phyloP scores from a whole-genome alignment of 2,797 vertebrate species.

The Myiotriccus ornatus region DNA sequence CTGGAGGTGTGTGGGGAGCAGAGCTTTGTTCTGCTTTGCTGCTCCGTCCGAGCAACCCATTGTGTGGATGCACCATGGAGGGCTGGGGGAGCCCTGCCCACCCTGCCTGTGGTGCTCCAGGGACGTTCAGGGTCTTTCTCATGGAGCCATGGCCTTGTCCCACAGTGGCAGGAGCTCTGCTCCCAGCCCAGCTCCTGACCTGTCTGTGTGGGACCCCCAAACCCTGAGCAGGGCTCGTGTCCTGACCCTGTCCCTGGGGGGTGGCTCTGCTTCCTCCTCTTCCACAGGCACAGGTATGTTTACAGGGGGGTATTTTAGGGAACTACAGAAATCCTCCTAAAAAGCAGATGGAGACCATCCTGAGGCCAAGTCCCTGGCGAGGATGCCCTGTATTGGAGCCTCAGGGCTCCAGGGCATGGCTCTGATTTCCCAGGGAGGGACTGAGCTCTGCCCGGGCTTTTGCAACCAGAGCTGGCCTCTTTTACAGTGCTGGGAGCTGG shows the following conservation, averaged over 20 bases:
- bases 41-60: fast-evolving
- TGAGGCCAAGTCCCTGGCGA: neutral
- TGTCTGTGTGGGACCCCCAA: neutral
- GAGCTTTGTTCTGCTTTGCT: neutral
- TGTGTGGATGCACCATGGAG: fast-evolving
- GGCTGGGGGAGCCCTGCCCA: neutral
- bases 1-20: neutral
- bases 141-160: fast-evolving
- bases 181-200: neutral
- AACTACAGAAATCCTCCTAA: neutral
- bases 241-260: neutral
- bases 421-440: neutral
- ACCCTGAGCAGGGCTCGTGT: neutral
- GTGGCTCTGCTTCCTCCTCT: neutral
- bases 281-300: neutral
- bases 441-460: neutral
- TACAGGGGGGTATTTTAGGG: fast-evolving
- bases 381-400: neutral
- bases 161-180: neutral
- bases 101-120: neutral
- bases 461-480: neutral
- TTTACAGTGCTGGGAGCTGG: neutral
- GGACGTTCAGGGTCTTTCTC: neutral
- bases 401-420: fast-evolving
- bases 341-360: neutral